These are phyloP conservation scores for Sander vitreus DNA, from an alignment of 2,113 vertebrate species.

Conservation along the genomic window DNA sequence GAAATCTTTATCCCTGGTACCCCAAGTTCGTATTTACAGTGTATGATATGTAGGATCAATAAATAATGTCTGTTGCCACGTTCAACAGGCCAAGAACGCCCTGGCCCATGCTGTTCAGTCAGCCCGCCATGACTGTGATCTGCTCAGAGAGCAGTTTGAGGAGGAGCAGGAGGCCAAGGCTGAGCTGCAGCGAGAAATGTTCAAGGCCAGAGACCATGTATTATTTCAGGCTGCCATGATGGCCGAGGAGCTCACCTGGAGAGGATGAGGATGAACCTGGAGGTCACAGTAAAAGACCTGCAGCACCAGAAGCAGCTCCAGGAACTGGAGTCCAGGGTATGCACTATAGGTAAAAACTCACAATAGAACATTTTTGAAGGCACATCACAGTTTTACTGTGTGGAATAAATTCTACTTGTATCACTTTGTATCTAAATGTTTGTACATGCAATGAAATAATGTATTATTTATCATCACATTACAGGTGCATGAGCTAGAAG, in stretches of 20 bases:
- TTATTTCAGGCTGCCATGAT: conserved; percentile 87
- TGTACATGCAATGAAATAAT: neutral
- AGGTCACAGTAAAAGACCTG: conserved; percentile 85
- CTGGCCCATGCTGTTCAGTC: conserved; percentile 88
- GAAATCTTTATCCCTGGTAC: no score
- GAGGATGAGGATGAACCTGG: conserved; percentile 97
- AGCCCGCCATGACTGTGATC: conserved; percentile 87
- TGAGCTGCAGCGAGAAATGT: conserved; percentile 88
- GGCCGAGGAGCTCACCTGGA: conserved; percentile 93
- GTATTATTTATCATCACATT: neutral
- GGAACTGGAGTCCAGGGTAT: conserved; percentile 88
- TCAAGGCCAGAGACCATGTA: conserved; percentile 82
- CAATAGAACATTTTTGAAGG: neutral
- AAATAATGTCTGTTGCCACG: no score
- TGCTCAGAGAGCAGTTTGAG: conserved; percentile 89
- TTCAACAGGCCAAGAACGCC: conserved; percentile 87
- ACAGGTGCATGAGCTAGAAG: no score
- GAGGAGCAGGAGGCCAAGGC: conserved; percentile 89
- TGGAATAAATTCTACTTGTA: no score
- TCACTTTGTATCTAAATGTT: no score
- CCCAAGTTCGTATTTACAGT: no score
- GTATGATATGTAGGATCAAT: no score
- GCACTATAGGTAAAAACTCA: neutral
- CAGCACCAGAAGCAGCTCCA: conserved; percentile 91
- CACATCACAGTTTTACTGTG: neutral